Conservation (phyloP, 2,113 vertebrate species). For the Sylvia atricapilla region DNA sequence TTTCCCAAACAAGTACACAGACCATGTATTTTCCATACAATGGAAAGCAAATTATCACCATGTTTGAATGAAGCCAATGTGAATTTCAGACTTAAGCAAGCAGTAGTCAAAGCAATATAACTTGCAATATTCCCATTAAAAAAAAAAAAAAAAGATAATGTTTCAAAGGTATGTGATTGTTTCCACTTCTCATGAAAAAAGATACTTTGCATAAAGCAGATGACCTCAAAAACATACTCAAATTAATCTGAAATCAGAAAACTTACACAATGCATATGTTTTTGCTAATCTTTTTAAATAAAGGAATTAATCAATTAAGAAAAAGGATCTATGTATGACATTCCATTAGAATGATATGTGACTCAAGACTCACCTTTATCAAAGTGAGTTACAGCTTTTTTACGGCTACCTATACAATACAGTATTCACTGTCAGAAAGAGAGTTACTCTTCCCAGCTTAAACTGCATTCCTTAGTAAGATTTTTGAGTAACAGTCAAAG, state of each 20-base stretch:
- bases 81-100: not conserved
- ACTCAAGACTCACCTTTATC: not conserved
- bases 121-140: not conserved
- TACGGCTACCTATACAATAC: not conserved
- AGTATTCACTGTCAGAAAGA: not conserved
- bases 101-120: not conserved
- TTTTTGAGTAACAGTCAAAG: not conserved
- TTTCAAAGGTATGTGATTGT: not conserved
- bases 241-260: not conserved
- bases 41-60: not conserved
- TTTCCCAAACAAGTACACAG: not conserved
- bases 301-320: not conserved
- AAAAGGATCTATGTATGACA: not conserved
- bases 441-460: not conserved
- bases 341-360: not conserved
- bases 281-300: not conserved
- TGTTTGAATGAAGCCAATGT: not conserved
- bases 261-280: accelerated
- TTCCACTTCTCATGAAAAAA: not conserved
- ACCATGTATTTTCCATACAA: not conserved
- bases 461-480: not conserved
- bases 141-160: not conserved
- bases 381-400: not conserved
- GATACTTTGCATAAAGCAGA: not conserved
- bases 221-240: not conserved